Evolutionary conservation across 1,140 invertebrate genomes (phyloP).

Genomic region (Adoxophyes honmai): DNA sequence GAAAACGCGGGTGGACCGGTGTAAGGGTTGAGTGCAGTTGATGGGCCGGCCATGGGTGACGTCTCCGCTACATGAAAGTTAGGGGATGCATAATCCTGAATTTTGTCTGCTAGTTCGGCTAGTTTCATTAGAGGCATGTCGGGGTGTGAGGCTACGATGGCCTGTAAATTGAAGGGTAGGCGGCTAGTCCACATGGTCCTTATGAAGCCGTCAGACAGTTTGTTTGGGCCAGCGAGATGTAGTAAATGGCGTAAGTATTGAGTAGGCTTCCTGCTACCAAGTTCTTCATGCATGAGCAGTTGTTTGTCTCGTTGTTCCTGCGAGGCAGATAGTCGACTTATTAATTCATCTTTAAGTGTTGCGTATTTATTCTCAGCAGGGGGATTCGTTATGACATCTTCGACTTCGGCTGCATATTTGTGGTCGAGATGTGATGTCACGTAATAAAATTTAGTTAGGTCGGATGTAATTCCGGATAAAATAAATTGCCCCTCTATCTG

Average conservation of each 20-base stretch:
- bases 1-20: too few species aligned
- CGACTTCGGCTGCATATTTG: neutral
- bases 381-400: neutral
- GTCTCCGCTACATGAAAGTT: neutral
- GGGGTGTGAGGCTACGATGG: neutral
- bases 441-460: slow-evolving; percentile 1
- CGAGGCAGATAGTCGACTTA: slow-evolving; percentile 21
- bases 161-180: slow-evolving; percentile 5
- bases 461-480: neutral
- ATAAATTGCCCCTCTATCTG: slow-evolving; percentile 7
- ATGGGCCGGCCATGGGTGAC: neutral
- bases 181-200: slow-evolving; percentile 12
- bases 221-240: slow-evolving; percentile 10
- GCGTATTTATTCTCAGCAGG: neutral
- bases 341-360: slow-evolving; percentile 5
- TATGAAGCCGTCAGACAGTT: slow-evolving; percentile 1
- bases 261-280: slow-evolving; percentile 32
- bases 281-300: slow-evolving; percentile 24
- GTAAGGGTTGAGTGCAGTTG: too few species aligned
- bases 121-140: neutral
- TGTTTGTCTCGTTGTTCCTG: slow-evolving; percentile 24
- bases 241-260: slow-evolving; percentile 32
- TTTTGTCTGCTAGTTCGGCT: slow-evolving; percentile 13
- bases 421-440: neutral
- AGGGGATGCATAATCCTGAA: neutral